Conservation (phyloP, 2,113 vertebrate genomes). For the Dolichotis patagonum region DNA sequence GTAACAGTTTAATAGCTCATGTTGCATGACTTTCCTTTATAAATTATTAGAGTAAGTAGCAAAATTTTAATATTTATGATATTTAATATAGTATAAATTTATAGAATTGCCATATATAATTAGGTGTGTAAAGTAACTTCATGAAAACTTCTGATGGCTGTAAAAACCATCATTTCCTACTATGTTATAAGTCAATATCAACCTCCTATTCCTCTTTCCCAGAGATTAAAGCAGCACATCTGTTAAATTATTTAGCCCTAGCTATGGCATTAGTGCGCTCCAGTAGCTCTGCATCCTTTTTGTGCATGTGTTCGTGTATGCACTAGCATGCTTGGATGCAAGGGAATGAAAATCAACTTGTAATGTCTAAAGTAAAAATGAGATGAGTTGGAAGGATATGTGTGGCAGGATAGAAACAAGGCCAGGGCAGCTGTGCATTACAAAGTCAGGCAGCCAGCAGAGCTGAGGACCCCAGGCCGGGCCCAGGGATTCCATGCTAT, state of each 20-base stretch:
- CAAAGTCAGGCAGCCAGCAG: not conserved
- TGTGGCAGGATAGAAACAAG: not conserved
- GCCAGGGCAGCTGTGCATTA: not conserved
- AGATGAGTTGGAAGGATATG: not conserved
- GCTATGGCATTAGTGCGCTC: not conserved
- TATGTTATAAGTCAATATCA: not conserved
- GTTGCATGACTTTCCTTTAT: not conserved
- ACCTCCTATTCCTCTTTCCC: not conserved
- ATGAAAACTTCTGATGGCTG: not conserved
- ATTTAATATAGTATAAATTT: constrained; percentile 8
- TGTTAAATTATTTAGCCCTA: not conserved
- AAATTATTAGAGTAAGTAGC: constrained; percentile 34
- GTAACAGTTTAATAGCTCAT: not conserved
- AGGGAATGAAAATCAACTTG: not conserved
- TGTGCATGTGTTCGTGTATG: not conserved
- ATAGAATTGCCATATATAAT: not conserved
- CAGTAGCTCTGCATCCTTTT: not conserved
- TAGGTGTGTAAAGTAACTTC: constrained; percentile 1
- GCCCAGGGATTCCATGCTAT: not conserved
- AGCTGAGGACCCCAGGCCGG: not conserved
- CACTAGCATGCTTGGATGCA: not conserved
- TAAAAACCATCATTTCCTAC: not conserved
- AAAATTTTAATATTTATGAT: not conserved
- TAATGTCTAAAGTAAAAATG: not conserved
- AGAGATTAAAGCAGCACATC: not conserved